These are phyloP conservation scores for Eupeodes latifasciatus DNA, from an alignment of 2,888 invertebrate species.

Conservation along the genomic window DNA sequence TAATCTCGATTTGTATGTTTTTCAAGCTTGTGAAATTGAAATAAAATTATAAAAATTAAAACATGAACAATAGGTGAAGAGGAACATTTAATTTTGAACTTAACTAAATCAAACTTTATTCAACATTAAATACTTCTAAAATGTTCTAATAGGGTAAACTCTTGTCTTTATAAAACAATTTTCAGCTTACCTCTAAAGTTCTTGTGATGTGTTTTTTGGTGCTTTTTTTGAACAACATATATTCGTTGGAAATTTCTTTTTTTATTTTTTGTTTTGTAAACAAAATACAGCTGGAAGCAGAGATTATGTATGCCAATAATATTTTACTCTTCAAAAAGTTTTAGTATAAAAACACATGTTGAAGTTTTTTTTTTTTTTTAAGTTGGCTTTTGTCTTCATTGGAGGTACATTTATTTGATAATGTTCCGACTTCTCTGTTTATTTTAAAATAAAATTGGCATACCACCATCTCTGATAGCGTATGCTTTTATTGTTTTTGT, in stretches of 20 bases:
- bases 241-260: background rate
- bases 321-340: background rate
- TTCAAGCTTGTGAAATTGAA: too few relatives aligned
- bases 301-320: constrained; percentile 38
- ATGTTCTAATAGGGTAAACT: background rate
- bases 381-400: background rate
- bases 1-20: too few relatives aligned
- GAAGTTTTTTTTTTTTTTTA: background rate
- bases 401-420: background rate
- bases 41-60: too few relatives aligned
- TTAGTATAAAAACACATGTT: background rate
- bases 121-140: too few relatives aligned
- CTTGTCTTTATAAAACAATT: background rate
- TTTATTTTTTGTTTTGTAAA: constrained; percentile 48
- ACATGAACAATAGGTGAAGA: too few relatives aligned
- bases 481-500: constrained; percentile 15
- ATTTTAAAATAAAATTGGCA: constrained; percentile 32
- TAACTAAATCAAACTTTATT: too few relatives aligned
- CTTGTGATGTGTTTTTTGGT: background rate
- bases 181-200: background rate
- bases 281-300: constrained; percentile 56
- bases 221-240: constrained; percentile 6
- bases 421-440: background rate
- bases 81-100: too few relatives aligned
- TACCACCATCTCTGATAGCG: constrained; percentile 24